Base-by-base conservation (phyloP, 2,113 vertebrate genomes). In the Cochlearius cochlearius region DNA sequence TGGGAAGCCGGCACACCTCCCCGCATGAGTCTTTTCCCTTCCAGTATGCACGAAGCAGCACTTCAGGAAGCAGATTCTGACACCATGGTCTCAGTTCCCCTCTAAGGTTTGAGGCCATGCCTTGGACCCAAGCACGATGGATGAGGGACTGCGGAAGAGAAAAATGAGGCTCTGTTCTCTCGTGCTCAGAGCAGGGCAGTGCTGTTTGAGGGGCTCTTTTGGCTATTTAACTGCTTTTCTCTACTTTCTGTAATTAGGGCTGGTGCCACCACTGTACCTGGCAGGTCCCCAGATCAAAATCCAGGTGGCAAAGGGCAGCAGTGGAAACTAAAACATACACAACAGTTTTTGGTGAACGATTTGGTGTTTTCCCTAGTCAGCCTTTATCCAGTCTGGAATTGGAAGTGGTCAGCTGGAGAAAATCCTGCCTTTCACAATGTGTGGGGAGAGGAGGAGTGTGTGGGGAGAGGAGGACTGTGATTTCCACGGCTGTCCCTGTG, bases 1-100 rank as follows among this genome's bases (percentile, higher is more conserved):
- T 38, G 73, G 59, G 69, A 58, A 78, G 39, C 38, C 0, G 0
- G 25, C 25, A 62, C 10, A 26, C 22, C 15, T 53, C 45, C 41
- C 34, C 0, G 0, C 29, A 8, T 0, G 9, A 55, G 73, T 8
- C 29, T 47, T 18, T 43, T 78, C 32, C 86, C 26, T 56, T 38
- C 25, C 34, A 15, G 13, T 18, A 8, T 4, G 69, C 49, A 79
- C 25, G 50, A 52, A 78, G 64, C 30, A 49, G 62, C 30, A 27
- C 47, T 47, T 66, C 8, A 43, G 50, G 45, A 36, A 74, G 18
- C 22, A 59, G 38, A 29, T 50, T 45, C 47, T 43, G 26, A 78
- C 45, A 22, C 38, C 45, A 5, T 32, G 23, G 32, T 62, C n/a
- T 15, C 3, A 8, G n/a, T 53, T 30, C 23, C 8, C 27, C 13